These are phyloP conservation scores for Notocelia uddmanniana DNA, from an alignment of 2,888 invertebrate species.

Conservation along the genomic window DNA sequence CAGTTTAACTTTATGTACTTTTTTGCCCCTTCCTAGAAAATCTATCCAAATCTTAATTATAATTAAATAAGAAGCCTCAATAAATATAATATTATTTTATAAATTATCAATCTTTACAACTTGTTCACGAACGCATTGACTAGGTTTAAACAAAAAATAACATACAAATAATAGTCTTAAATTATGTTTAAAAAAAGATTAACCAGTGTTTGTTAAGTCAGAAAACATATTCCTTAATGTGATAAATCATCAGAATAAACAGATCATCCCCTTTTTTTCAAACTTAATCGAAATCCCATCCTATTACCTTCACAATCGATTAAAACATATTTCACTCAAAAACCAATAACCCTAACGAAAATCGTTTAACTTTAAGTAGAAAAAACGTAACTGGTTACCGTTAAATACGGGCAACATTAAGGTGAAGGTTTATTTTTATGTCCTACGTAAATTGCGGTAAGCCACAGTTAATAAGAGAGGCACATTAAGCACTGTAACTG, in stretches of 20 bases:
- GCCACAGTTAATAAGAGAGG: neutral
- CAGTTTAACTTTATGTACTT: too few relatives aligned
- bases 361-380: constrained; percentile 1
- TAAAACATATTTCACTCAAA: constrained; percentile 4
- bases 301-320: neutral
- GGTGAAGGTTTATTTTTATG: neutral
- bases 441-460: constrained; percentile 1
- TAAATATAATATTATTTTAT: too few relatives aligned
- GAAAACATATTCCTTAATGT: neutral
- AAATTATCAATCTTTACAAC: too few relatives aligned
- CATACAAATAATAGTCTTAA: too few relatives aligned
- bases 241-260: neutral
- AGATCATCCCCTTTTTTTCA: neutral
- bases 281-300: neutral
- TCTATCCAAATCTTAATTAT: too few relatives aligned
- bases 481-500: neutral
- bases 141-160: too few relatives aligned
- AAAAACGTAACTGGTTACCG: neutral
- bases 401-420: neutral
- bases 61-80: too few relatives aligned
- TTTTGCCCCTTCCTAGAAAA: too few relatives aligned
- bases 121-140: too few relatives aligned
- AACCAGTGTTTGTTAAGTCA: too few relatives aligned
- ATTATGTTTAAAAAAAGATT: too few relatives aligned
- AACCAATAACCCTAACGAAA: neutral